These are phyloP conservation scores for Saccostrea echinata DNA, from an alignment of 1,140 invertebrate species.

Conservation along the genomic window DNA sequence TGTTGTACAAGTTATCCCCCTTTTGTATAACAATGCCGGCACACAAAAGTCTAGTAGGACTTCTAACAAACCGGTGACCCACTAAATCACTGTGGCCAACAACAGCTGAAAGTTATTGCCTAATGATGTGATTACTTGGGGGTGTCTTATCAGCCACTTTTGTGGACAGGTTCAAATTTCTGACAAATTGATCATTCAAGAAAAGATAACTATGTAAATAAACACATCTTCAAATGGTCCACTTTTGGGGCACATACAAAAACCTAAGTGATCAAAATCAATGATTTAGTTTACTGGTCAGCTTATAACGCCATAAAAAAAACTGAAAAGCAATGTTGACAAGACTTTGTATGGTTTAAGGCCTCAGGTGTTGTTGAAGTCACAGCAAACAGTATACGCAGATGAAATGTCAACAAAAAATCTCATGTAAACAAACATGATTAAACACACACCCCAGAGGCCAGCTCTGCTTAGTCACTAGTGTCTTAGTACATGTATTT, in stretches of 20 bases:
- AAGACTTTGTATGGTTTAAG: background rate
- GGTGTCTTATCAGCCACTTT: background rate
- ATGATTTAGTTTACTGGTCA: background rate
- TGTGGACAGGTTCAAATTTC: background rate
- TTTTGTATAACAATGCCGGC: background rate
- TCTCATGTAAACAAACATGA: slow-evolving; percentile 18
- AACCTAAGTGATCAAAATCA: background rate
- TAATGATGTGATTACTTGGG: background rate
- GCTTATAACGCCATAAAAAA: slow-evolving; percentile 15
- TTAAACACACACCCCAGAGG: slow-evolving; percentile 14
- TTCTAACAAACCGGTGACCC: background rate
- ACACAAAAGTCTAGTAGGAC: background rate
- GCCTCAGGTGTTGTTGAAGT: background rate
- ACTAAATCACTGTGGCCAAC: background rate
- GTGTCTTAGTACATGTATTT: background rate
- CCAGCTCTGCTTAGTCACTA: background rate
- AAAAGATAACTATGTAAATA: background rate
- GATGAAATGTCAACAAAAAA: slow-evolving; percentile 6
- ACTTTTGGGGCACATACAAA: background rate
- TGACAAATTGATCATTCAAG: slow-evolving; percentile 7
- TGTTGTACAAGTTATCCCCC: background rate
- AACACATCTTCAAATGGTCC: background rate
- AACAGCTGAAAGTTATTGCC: background rate
- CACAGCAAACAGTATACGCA: too few species aligned
- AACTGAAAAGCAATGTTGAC: background rate